These are phyloP conservation scores for Glyphotaelius pellucidus DNA, from an alignment of 2,888 invertebrate genomes.

Conservation along the genomic window DNA sequence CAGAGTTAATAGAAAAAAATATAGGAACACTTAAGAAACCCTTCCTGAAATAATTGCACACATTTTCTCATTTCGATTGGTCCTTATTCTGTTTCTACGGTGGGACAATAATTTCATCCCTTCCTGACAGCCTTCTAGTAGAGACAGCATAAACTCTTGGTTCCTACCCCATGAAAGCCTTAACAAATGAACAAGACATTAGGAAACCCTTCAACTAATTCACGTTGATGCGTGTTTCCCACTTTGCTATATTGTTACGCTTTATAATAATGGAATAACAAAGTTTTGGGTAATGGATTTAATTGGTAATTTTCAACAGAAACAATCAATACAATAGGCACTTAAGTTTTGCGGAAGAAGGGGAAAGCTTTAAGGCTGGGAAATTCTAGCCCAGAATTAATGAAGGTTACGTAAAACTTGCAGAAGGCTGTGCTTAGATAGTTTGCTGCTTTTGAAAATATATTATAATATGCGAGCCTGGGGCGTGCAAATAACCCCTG, in stretches of 20 bases:
- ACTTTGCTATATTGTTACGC: neutral
- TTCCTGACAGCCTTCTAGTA: neutral
- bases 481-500: too few species aligned
- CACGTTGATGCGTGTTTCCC: neutral
- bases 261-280: neutral
- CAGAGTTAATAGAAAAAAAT: too few species aligned
- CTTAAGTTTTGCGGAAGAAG: neutral
- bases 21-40: neutral
- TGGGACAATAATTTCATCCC: neutral
- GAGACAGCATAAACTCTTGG: neutral
- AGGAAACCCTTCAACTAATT: neutral
- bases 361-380: neutral
- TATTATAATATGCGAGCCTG: too few species aligned
- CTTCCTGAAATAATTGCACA: neutral
- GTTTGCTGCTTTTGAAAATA: too few species aligned
- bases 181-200: slow-evolving; percentile 2
- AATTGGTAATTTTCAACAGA: neutral
- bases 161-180: neutral
- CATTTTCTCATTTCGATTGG: neutral
- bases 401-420: neutral
- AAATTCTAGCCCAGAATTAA: neutral
- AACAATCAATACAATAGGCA: neutral
- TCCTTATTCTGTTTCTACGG: neutral
- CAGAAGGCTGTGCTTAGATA: too few species aligned
- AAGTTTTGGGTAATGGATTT: neutral